Conservation (phyloP, 2,113 vertebrate genomes). For the Dermatemys mawii region DNA sequence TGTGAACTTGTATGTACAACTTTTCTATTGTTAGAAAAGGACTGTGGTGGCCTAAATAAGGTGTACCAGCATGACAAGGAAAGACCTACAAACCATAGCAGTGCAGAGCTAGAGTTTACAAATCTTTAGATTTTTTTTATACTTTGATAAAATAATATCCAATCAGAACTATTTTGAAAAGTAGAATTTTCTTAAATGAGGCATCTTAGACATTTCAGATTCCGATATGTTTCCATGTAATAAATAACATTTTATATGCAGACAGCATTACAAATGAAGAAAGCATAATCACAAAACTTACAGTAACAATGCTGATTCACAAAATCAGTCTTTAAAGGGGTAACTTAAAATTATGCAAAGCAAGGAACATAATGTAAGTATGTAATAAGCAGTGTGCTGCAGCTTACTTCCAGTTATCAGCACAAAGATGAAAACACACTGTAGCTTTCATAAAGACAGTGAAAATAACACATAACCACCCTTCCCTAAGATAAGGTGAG, state of each 20-base stretch:
- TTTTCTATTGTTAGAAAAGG: conserved; percentile 69
- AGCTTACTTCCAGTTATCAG: conserved; percentile 86
- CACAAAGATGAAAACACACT: conserved; percentile 88
- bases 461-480: conserved; percentile 82
- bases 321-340: conserved; percentile 82
- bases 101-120: conserved; percentile 69
- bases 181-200: conserved; percentile 70
- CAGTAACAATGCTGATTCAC: conserved; percentile 72
- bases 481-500: conserved; percentile 72
- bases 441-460: conserved; percentile 83
- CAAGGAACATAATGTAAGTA: conserved; percentile 72
- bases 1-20: conserved; percentile 76
- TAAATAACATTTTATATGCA: conserved; percentile 79
- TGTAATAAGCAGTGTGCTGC: conserved; percentile 77
- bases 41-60: conserved; percentile 66
- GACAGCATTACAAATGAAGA: conserved; percentile 74
- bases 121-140: conserved; percentile 58
- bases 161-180: conserved; percentile 72
- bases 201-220: conserved; percentile 63
- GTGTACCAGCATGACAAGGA: conserved; percentile 74
- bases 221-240: conserved; percentile 78
- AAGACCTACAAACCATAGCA: conserved; percentile 79
- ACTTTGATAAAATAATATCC: conserved; percentile 69
- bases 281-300: conserved; percentile 74
- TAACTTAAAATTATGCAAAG: conserved; percentile 75